A percentile compares a stretch with the other conserved stretches of the same genome.
Conservation (phyloP, 2,113 vertebrate genomes). For the Cyphomyrus plagiostoma region DNA sequence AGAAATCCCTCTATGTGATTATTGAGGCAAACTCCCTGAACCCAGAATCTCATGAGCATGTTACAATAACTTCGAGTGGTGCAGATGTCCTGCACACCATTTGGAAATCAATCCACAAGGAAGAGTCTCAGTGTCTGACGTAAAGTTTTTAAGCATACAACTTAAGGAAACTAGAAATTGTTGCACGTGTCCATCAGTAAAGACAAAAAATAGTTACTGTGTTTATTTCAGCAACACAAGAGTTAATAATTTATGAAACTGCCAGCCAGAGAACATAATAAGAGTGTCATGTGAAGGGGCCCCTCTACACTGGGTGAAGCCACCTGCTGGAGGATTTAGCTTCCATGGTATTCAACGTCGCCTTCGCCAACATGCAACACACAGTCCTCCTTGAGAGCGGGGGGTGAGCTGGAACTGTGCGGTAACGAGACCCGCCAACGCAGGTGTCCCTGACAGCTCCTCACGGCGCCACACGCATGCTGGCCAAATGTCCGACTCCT, state of each 20-base stretch:
- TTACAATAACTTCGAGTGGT: not conserved
- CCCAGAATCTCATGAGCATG: not conserved
- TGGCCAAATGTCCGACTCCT: not conserved
- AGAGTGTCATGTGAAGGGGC: not conserved
- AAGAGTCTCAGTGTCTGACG: not conserved
- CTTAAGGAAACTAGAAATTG: not conserved
- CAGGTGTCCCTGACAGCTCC: not conserved
- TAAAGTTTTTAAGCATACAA: not conserved
- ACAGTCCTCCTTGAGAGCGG: not conserved
- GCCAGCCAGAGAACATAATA: not conserved
- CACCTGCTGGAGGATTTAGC: not conserved
- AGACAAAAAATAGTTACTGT: not conserved
- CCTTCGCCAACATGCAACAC: not conserved
- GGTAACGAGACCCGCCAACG: not conserved
- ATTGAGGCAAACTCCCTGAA: not conserved
- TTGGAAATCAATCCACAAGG: not conserved
- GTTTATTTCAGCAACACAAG: not conserved
- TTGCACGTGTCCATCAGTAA: not conserved
- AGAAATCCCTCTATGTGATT: not conserved
- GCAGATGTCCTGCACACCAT: not conserved
- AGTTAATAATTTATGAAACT: not conserved
- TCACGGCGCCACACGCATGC: not conserved
- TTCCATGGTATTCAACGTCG: not conserved
- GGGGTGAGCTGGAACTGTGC: not conserved
- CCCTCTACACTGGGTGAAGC: not conserved